Evolutionary conservation across 2,797 vertebrate species (phyloP).

Genomic region (Lutjanus argentimaculatus): DNA sequence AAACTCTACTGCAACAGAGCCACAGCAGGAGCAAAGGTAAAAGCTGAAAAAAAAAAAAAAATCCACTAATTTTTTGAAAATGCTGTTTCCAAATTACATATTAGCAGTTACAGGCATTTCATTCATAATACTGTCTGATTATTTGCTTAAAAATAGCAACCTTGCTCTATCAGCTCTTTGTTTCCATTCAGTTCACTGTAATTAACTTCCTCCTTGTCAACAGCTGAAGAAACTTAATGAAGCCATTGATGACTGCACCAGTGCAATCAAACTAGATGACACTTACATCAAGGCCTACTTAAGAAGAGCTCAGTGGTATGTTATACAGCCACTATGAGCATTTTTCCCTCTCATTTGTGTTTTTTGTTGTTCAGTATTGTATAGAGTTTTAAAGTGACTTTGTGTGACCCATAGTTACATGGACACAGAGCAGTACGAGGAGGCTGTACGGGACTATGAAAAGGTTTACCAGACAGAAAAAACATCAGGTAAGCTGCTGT

Average conservation of each 20-base stretch:
- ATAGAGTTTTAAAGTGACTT: slow-evolving; percentile 33
- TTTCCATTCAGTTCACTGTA: slow-evolving; percentile 11
- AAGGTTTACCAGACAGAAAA: slow-evolving; percentile 98
- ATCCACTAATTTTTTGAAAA: neutral
- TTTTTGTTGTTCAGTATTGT: slow-evolving; percentile 11
- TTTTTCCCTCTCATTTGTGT: neutral
- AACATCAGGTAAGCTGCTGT: slow-evolving; percentile 89
- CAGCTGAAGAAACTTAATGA: slow-evolving; percentile 94
- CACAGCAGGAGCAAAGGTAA: slow-evolving; percentile 95
- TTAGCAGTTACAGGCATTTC: neutral
- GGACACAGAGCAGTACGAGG: slow-evolving; percentile 95
- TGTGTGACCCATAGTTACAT: slow-evolving; percentile 88
- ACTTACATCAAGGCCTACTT: slow-evolving; percentile 95
- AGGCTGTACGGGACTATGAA: slow-evolving; percentile 96
- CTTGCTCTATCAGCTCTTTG: neutral
- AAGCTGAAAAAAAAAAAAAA: neutral
- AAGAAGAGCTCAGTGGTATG: slow-evolving; percentile 93
- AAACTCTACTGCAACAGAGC: slow-evolving; percentile 98
- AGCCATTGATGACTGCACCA: slow-evolving; percentile 95
- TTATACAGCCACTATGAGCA: neutral
- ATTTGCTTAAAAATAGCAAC: slow-evolving; percentile 5
- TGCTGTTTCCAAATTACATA: neutral
- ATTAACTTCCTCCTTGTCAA: slow-evolving; percentile 17
- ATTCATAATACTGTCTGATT: neutral
- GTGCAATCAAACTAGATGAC: slow-evolving; percentile 93